Evolutionary conservation across 1,140 invertebrate species (phyloP), one percentile per base, ranked within the genome.

Genomic region (Apocrypta bakeri): DNA sequence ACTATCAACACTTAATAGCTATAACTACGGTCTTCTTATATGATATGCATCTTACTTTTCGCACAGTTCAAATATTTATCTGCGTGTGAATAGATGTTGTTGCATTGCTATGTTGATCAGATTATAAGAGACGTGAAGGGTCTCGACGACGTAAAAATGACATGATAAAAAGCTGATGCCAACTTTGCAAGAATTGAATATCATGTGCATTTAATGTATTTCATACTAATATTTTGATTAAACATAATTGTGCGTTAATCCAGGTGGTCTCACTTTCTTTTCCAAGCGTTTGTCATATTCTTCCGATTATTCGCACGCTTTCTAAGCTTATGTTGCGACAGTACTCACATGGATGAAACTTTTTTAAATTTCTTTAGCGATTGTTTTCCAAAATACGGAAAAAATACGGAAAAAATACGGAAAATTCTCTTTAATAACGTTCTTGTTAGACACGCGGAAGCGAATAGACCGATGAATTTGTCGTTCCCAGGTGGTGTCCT

Each of bases 161-260:
- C 21, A 33, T 12, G 8, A n/a, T 12, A 21, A 74, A 48, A 56
- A 56, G 48, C 48, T 56, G 48, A 21, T 21, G 24, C 6, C 56
- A 64, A 77, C 33, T 88, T 87, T 33, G 88, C 84, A 86, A 89
- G 88, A 88, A 91, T 91, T 91, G 90, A 90, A 88, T 56, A 17
- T 91, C 88, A 90, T 91, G 91, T 91, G 91, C 90, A 92, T 92
- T 92, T 91, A 91, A 91, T 91, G 90, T 92, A 91, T 91, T 91
- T 91, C 90, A 87, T 91, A 92, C 91, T 91, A 91, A 92, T 91
- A 91, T 92, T 92, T 92, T 91, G 89, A 92, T 92, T 92, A 91
- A 91, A 92, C 89, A 91, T 92, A 90, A 90, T 90, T 91, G 89
- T 91, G 89, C 91, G 89, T 91, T 90, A 89, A 90, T 56, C 85